Evolutionary conservation across 2,888 invertebrate genomes (phyloP), one percentile per base, ranked within the genome.

Genomic region (Lampropteryx suffumata): DNA sequence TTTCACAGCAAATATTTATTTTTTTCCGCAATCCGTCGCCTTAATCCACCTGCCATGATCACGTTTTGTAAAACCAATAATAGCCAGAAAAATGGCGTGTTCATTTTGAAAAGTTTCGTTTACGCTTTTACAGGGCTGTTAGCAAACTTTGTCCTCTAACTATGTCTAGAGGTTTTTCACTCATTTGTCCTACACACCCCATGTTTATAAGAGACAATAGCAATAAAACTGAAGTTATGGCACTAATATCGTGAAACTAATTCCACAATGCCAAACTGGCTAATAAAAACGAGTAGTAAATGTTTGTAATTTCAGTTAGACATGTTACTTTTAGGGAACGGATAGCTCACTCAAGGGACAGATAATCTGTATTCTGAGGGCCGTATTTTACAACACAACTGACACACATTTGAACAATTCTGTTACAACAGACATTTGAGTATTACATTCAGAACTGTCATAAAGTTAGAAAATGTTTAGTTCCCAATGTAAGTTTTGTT

Each of bases 171-270:
- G 34, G 27, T 47, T 54, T 51, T 36, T 48, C 43, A 59, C 47
- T 57, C 39, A 49, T 49, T 50, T 49, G 57, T 45, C 55, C 42
- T 41, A 40, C 39, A 50, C 27, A 33, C 24, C 24, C 51, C 51
- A 50, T 52, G 59, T 59, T 54, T 51, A 48, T 56, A 59, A 57
- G 50, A 56, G 50, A 59, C 57, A 59, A 59, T 56, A 54, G 52
- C 55, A 54, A 62, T 62, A 62, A 56, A 62, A 57, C 54, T 54
- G 40, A 57, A 59, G 61, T 62, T 59, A 62, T 59, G 51, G 45
- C 40, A 42, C 55, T 59, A 59, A 62, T 57, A 59, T 54, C 50
- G 24, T 49, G 41, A 61, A 61, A 59, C 59, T 62, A 59, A 57
- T 59, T 56, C 51, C 55, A 59, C 54, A 52, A 54, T 52, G 35